Percentiles rank a stretch among this genome's conserved stretches.
These are phyloP conservation scores for Zaprionus inermis DNA, from an alignment of 1,140 invertebrate species.

Conservation along the genomic window DNA sequence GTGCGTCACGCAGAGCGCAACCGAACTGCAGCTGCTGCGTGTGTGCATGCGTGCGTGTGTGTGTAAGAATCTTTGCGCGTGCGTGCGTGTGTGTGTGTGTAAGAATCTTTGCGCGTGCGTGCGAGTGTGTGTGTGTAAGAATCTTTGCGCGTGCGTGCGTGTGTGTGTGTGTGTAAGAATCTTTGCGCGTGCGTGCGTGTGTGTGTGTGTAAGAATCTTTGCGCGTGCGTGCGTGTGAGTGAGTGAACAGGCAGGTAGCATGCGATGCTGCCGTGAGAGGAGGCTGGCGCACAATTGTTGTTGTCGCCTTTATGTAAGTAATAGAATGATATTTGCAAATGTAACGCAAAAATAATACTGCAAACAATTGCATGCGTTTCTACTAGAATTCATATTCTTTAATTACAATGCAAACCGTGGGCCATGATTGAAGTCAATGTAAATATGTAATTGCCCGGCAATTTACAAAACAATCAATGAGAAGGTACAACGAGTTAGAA, in stretches of 20 bases:
- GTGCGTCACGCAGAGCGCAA: slow-evolving; percentile 12
- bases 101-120: too few relatives aligned
- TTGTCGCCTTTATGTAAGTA: slow-evolving; percentile 35
- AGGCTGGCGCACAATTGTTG: slow-evolving; percentile 6
- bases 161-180: not conserved
- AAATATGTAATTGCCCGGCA: not conserved
- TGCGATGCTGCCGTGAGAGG: slow-evolving; percentile 28
- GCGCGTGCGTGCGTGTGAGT: not conserved
- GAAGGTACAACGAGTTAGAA: too few relatives aligned
- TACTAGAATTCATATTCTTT: not conserved
- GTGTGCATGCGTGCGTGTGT: not conserved
- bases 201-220: not conserved
- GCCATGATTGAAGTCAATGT: too few relatives aligned
- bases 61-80: not conserved
- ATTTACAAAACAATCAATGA: not conserved
- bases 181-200: not conserved
- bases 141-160: too few relatives aligned
- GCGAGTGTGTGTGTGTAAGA: too few relatives aligned
- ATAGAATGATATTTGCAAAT: slow-evolving; percentile 24
- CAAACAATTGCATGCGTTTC: not conserved
- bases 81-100: not conserved
- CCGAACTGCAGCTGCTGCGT: slow-evolving; percentile 32
- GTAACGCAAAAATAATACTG: slow-evolving; percentile 10
- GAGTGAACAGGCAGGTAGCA: slow-evolving; percentile 38
- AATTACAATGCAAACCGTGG: too few relatives aligned